Base-by-base conservation (phyloP, 2,797 vertebrate genomes). In the Labroides dimidiatus region DNA sequence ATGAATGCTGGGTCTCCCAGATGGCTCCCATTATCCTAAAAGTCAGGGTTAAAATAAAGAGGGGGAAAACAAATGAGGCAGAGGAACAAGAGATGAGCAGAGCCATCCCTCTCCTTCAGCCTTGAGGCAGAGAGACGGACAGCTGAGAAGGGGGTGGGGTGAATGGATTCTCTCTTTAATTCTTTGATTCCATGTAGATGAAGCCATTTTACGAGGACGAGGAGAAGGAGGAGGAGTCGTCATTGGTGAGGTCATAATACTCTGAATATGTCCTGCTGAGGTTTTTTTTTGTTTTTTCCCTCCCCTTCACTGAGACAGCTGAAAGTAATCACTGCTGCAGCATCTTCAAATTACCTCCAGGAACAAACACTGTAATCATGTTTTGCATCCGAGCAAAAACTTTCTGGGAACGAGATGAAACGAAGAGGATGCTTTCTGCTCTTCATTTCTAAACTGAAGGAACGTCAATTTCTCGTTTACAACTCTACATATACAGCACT, bases 11-110 rank as follows among this genome's bases (percentile, higher is more conserved):
- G 72, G 65, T 80, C 80, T 48, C 60, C 80, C 91, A 91, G 83
- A 88, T 90, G 91, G 84, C 77, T 91, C 78, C 62, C 55, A 90
- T 92, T 89, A 90, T 61, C 71, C 78, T 87, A 79, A 90, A 87
- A 89, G 84, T 77, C 58, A 11, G 78, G 71, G 79, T 61, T 62
- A 76, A 88, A 81, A 87, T 47, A 70, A 83, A 77, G 77, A 70
- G 67, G 64, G 64, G 65, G 50, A 78, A 89, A 80, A 88, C 79
- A 91, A 87, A 80, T 48, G 74, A 84, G 75, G 64, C 70, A 77
- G 66, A 80, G 78, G 82, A 79, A 83, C 76, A 78, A 66, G 71
- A 82, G 78, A 84, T 83, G 80, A 83, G 69, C 42, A 63, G 52
- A 77, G 69, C 52, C 67, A 33, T 50, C 66, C 69, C 71, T 60